Conservation (phyloP, 1,140 invertebrate genomes). For the Bombus pyrosoma region DNA sequence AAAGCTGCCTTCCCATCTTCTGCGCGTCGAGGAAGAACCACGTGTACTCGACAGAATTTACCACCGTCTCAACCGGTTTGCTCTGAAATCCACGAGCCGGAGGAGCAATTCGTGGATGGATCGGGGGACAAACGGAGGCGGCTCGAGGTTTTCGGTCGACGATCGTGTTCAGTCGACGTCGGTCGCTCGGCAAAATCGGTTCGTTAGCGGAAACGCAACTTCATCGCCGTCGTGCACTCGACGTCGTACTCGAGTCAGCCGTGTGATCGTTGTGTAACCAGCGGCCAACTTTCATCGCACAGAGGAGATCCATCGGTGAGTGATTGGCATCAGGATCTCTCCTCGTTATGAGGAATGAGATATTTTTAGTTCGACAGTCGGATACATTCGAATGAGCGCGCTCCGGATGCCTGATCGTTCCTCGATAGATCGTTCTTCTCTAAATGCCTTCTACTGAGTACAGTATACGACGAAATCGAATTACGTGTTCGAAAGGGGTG, state of each 20-base stretch:
- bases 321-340: background rate
- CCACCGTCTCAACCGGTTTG: background rate
- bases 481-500: background rate
- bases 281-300: background rate
- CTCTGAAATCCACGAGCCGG: background rate
- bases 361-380: background rate
- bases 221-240: background rate
- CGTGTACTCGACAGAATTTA: background rate
- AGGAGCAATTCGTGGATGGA: background rate
- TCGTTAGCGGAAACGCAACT: constrained; percentile 8
- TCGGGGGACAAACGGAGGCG: constrained; percentile 24
- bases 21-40: too few species aligned
- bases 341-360: background rate
- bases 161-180: constrained; percentile 61
- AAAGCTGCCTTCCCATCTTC: too few species aligned
- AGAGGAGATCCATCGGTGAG: background rate
- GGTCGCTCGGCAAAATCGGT: constrained; percentile 61
- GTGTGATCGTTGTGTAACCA: constrained; percentile 5
- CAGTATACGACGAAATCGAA: background rate
- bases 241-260: too few species aligned
- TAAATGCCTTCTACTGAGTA: background rate
- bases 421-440: background rate
- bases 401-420: background rate
- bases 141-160: constrained; percentile 17
- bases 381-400: background rate